Evolutionary conservation across 2,797 vertebrate species (phyloP), one percentile per base, ranked within the genome.

Genomic region (Pelodytes ibericus): DNA sequence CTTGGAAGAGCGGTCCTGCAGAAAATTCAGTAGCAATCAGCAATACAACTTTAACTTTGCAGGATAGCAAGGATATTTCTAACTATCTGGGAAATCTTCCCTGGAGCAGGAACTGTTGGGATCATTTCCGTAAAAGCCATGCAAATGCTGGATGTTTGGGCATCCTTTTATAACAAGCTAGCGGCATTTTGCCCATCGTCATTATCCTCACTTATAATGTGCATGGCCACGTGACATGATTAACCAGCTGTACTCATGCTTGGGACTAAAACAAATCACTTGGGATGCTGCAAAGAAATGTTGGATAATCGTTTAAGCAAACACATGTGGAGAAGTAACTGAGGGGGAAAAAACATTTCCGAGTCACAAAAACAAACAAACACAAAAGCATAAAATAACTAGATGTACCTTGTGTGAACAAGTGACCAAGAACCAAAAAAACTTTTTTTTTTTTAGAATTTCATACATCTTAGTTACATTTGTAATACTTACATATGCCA

Each of bases 251-350:
- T 29, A 90, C 91, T 80, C 93, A 81, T 25, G 91, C 93, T 81
- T 90, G 90, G 30, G 91, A 89, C 77, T 94, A 92, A 75, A 90
- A 88, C 36, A 85, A 89, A 79, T 93, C 91, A 25, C 91, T 93
- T 39, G 91, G 90, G 62, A 94, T 88, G 56, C 91, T 93, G 27
- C 91, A 87, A 36, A 92, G 92, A 87, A 94, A 94, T 0, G 91
- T 89, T 0, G 92, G 91, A 80, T 89, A 92, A 84, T 92, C 91
- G 27, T 47, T 93, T 9, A 94, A 82, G 56, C 92, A 94, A 61
- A 87, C 89, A 84, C 92, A 94, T 2, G 92, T 92, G 73, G 93
- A 93, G 86, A 92, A 93, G 76, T 93, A 94, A 81, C 92, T 94
- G 36, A 93, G 29, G 20, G 18, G 47, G 15, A 36, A 41, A 58